Conservation (phyloP, 2,888 invertebrate species). For the Tiliacea citrago region DNA sequence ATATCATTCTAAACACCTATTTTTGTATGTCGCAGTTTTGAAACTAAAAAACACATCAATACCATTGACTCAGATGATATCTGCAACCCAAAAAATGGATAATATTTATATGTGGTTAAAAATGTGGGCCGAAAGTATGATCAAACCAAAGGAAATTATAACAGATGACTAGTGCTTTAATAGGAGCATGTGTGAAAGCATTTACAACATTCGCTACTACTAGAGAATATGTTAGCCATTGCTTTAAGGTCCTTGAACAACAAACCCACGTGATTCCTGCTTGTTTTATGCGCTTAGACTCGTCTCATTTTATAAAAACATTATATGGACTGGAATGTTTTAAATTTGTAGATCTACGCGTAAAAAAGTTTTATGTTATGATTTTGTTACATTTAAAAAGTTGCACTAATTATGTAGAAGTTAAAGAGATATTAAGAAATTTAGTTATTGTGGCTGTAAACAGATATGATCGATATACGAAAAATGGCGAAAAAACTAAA, state of each 20-base stretch:
- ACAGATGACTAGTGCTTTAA: too few relatives aligned
- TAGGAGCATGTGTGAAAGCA: too few relatives aligned
- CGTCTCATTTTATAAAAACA: conserved; percentile 42
- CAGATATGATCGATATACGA: conserved; percentile 25
- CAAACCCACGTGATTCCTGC: conserved; percentile 4
- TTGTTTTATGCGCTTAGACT: conserved; percentile 38
- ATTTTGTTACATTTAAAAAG: conserved; percentile 26
- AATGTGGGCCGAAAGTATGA: too few relatives aligned
- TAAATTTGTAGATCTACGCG: conserved; percentile 28
- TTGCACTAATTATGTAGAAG: conserved; percentile 20
- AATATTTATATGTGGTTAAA: too few relatives aligned
- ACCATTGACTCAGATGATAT: too few relatives aligned
- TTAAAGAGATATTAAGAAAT: conserved; percentile 33
- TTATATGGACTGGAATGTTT: conserved; percentile 36
- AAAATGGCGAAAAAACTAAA: conserved; percentile 26
- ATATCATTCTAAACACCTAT: conserved; percentile 31
- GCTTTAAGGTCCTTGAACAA: conserved; percentile 28
- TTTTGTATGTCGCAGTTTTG: conserved; percentile 33
- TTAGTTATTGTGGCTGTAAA: conserved; percentile 32
- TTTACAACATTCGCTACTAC: conserved; percentile 34
- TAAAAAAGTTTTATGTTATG: conserved; percentile 35
- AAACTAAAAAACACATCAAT: conserved; percentile 19
- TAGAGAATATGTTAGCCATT: conserved; percentile 19
- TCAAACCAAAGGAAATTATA: too few relatives aligned
- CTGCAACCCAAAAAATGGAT: too few relatives aligned